These are phyloP conservation scores for Phaetusa simplex DNA, from an alignment of 2,113 vertebrate species.

Conservation along the genomic window DNA sequence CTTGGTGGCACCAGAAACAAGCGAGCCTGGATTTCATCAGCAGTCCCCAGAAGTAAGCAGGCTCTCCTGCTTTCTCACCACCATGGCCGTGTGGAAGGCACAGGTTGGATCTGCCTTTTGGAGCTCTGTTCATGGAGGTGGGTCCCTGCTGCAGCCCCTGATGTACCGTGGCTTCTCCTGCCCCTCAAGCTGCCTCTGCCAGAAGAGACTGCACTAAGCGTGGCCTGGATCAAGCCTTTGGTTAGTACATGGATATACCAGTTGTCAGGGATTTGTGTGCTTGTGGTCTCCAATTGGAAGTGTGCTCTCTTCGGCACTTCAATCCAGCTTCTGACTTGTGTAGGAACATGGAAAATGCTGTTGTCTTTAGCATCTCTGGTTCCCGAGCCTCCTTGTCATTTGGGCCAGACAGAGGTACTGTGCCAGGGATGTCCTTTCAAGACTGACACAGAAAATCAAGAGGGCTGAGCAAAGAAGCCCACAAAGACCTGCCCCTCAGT, in stretches of 20 bases:
- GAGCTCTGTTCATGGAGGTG: neutral
- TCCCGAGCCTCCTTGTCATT: neutral
- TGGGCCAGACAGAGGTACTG: neutral
- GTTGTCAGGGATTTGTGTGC: neutral
- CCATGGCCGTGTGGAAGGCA: neutral
- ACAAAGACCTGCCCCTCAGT: neutral
- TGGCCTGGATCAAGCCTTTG: neutral
- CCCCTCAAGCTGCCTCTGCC: neutral
- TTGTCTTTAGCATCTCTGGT: neutral
- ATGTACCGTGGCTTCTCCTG: neutral
- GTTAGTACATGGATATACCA: neutral
- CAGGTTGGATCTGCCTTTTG: neutral
- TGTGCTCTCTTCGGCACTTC: neutral
- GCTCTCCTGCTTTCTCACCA: neutral
- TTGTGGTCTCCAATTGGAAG: neutral
- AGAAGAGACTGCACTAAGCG: neutral
- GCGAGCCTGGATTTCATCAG: neutral
- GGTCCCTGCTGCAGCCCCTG: neutral
- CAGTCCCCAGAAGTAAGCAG: neutral
- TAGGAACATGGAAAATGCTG: neutral
- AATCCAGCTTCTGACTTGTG: neutral
- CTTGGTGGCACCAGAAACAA: neutral
- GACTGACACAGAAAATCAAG: neutral
- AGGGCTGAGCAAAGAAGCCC: neutral
- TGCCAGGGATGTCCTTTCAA: neutral